Conservation (phyloP, 2,888 invertebrate species). For the Sarcophaga carnaria region DNA sequence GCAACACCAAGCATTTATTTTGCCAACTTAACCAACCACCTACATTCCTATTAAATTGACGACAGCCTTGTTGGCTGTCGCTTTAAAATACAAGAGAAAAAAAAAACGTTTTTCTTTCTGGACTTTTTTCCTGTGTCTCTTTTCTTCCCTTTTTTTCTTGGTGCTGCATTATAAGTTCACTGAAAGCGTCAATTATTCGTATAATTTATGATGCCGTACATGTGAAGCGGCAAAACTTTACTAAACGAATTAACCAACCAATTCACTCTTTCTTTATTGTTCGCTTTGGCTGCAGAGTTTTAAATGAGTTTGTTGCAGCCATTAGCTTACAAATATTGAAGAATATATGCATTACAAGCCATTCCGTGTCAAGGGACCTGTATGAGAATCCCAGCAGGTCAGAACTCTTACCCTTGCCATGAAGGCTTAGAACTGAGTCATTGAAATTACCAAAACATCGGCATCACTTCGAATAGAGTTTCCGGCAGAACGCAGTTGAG, state of each 20-base stretch:
- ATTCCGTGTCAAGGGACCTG: too few species aligned
- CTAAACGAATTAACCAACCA: slow-evolving; percentile 54
- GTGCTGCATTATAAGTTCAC: slow-evolving; percentile 61
- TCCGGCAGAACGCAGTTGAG: too few species aligned
- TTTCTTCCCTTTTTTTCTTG: slow-evolving; percentile 24
- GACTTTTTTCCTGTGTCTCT: slow-evolving; percentile 11
- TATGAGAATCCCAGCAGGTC: too few species aligned
- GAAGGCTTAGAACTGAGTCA: too few species aligned
- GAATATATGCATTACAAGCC: too few species aligned
- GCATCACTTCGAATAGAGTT: too few species aligned
- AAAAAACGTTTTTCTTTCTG: background rate
- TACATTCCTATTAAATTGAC: slow-evolving; percentile 54
- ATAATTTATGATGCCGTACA: slow-evolving; percentile 72
- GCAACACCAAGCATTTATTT: background rate
- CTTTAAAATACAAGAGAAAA: slow-evolving; percentile 12
- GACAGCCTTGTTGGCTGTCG: slow-evolving; percentile 59
- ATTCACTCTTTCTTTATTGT: slow-evolving; percentile 21
- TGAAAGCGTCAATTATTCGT: slow-evolving; percentile 72
- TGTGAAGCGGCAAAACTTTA: slow-evolving; percentile 58
- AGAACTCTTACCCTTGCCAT: too few species aligned
- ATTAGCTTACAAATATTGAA: too few species aligned
- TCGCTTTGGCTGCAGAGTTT: slow-evolving; percentile 17
- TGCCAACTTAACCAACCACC: slow-evolving; percentile 23
- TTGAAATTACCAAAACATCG: too few species aligned
- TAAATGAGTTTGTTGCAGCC: slow-evolving; percentile 13